phyloP scores from a whole-genome alignment of 2,113 vertebrate species.

The Ramphastos sulfuratus region DNA sequence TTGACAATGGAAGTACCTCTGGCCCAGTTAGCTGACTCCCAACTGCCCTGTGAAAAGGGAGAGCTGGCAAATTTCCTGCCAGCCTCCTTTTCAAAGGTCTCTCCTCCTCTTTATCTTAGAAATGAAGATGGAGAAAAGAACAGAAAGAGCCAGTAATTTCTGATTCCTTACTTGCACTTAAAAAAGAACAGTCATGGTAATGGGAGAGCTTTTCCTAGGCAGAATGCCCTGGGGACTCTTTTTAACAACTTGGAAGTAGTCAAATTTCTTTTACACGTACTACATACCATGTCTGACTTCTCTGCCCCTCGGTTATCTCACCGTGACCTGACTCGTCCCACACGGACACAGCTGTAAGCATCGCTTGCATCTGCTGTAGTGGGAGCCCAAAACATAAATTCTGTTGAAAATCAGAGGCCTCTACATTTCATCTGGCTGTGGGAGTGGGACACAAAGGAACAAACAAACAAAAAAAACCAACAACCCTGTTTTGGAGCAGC shows the following conservation, averaged over 20 bases:
- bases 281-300: not conserved
- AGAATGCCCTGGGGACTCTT: not conserved
- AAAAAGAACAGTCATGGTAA: not conserved
- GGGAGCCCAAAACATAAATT: not conserved
- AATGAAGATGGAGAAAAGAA: not conserved
- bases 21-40: accelerated
- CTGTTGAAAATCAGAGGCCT: not conserved
- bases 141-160: not conserved
- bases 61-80: not conserved
- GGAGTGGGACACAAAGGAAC: not conserved
- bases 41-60: not conserved
- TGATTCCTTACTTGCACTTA: not conserved
- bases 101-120: not conserved
- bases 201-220: not conserved
- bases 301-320: not conserved
- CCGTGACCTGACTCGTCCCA: not conserved
- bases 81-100: not conserved
- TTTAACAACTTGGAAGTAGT: not conserved
- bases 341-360: not conserved
- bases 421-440: not conserved
- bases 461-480: not conserved
- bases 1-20: not conserved
- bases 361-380: not conserved
- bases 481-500: not conserved
- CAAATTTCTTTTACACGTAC: not conserved